A percentile compares a stretch with the other conserved stretches of the same genome.
Evolutionary conservation across 2,888 invertebrate genomes (phyloP).

Genomic region (Ephialtes manifestator): DNA sequence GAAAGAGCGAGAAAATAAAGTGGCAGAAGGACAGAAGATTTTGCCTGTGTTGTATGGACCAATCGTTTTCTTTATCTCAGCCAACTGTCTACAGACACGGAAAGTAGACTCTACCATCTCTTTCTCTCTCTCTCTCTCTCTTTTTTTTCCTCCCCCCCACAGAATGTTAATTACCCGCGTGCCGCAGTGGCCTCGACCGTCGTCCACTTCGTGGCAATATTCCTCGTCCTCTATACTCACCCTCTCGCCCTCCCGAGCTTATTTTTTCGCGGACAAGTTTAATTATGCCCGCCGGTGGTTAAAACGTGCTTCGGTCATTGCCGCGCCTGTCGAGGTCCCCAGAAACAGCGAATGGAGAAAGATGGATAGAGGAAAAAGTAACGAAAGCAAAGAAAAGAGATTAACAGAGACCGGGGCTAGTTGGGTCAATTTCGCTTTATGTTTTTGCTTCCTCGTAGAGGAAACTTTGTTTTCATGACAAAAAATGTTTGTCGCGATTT

Average conservation of each 20-base stretch:
- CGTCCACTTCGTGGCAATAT: conserved; percentile 48
- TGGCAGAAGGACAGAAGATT: conserved; percentile 16
- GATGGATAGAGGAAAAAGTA: conserved; percentile 70
- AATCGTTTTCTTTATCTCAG: conserved; percentile 58
- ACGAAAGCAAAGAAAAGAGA: conserved; percentile 67
- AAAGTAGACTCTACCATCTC: conserved; percentile 53
- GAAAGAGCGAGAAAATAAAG: conserved; percentile 13
- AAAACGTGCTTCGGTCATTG: conserved; percentile 64
- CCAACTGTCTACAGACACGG: conserved; percentile 57
- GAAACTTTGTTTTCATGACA: too few relatives aligned
- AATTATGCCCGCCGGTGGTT: conserved; percentile 77
- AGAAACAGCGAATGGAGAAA: conserved; percentile 55
- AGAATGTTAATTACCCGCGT: conserved; percentile 73
- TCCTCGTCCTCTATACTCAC: conserved; percentile 13
- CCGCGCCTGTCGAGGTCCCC: conserved; percentile 39
- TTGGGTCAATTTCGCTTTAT: too few relatives aligned
- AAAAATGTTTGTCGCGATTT: too few relatives aligned
- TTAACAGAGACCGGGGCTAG: conserved; percentile 53
- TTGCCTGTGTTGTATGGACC: conserved; percentile 41
- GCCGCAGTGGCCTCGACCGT: conserved; percentile 53
- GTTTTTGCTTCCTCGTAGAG: too few relatives aligned
- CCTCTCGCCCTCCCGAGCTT: conserved; percentile 52
- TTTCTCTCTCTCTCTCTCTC: conserved; percentile 41
- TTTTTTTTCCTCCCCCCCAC: conserved; percentile 35
- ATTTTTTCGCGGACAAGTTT: conserved; percentile 80